Conservation (phyloP, 1,140 invertebrate species). For the Cyclargus thomasi region DNA sequence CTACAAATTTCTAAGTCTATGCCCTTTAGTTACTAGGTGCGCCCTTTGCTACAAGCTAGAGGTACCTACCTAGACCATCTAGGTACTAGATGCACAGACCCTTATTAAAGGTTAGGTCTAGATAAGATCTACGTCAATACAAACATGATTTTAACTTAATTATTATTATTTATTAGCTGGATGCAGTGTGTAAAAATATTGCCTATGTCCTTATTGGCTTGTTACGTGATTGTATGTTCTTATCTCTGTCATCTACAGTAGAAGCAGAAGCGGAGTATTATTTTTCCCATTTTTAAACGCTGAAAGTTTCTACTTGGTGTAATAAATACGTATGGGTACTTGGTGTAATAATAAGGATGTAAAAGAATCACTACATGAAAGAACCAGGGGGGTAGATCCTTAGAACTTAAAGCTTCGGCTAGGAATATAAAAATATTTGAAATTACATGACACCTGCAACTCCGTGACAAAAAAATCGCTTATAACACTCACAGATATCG, state of each 20-base stretch:
- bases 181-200: neutral
- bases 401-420: no score
- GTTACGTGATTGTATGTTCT: neutral
- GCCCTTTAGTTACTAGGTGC: neutral
- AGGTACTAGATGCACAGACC: conserved; percentile 3
- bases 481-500: no score
- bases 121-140: conserved; percentile 5
- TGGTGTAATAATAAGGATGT: no score
- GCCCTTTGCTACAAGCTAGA: conserved; percentile 7
- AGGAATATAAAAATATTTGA: no score
- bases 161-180: neutral
- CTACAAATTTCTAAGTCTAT: neutral
- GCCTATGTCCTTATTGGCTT: neutral
- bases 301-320: no score
- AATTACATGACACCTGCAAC: no score
- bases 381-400: no score
- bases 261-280: no score
- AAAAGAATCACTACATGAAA: no score
- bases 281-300: no score
- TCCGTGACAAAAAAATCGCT: no score
- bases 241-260: neutral
- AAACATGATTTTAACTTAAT: conserved; percentile 5
- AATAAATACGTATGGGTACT: no score
- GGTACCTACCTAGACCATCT: neutral
- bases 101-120: conserved; percentile 4